Percentiles rank a stretch among this genome's conserved stretches.
phyloP scores from a whole-genome alignment of 2,797 vertebrate species.

The Enteromius argenteus region DNA sequence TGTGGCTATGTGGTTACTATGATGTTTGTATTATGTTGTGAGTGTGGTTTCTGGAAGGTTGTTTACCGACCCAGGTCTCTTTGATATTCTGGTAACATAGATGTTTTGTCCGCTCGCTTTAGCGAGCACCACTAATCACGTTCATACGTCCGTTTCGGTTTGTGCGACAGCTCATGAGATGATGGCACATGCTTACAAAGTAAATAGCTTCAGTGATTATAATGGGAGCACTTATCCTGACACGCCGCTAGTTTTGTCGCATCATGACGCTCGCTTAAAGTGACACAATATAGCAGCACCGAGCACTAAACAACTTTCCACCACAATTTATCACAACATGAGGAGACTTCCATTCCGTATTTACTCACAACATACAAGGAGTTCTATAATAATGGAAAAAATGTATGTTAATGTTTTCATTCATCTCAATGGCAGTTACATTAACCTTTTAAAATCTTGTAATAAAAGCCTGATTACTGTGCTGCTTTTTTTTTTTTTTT shows the following conservation, averaged over 20 bases:
- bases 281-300: neutral
- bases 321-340: constrained; percentile 3
- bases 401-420: neutral
- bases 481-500: neutral
- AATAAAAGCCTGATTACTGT: neutral
- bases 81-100: neutral
- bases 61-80: neutral
- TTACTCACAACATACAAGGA: constrained; percentile 9
- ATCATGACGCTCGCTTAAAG: constrained; percentile 3
- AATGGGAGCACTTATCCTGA: constrained; percentile 21
- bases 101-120: neutral
- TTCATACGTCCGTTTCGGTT: neutral
- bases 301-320: neutral
- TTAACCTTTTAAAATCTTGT: neutral
- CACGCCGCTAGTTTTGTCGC: neutral
- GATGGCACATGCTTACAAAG: neutral
- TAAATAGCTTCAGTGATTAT: constrained; percentile 13
- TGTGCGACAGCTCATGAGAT: neutral
- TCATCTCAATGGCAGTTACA: neutral
- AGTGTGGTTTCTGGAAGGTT: constrained; percentile 4
- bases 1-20: neutral
- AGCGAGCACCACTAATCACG: neutral
- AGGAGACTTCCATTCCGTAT: neutral
- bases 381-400: neutral
- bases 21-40: neutral